Percentiles rank a stretch among this genome's conserved stretches.
Conservation (phyloP, 2,888 invertebrate genomes). For the Xanthorhoe designata region DNA sequence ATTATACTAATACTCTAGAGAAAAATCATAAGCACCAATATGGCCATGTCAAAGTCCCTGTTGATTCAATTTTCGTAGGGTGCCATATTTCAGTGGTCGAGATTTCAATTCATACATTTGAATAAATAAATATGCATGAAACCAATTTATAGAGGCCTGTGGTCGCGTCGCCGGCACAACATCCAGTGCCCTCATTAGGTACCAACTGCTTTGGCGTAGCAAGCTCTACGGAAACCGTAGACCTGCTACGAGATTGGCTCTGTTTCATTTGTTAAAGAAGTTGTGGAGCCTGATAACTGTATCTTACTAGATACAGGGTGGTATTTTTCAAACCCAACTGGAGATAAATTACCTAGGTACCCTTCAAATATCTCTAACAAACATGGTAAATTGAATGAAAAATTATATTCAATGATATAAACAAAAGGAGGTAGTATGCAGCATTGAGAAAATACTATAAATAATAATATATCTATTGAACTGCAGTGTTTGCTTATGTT, state of each 20-base stretch:
- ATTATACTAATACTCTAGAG: not conserved
- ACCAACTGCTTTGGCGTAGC: constrained; percentile 60
- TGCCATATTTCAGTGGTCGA: constrained; percentile 82
- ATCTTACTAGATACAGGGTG: too few species aligned
- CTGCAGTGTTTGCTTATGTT: too few species aligned
- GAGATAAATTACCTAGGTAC: too few species aligned
- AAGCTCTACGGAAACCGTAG: constrained; percentile 65
- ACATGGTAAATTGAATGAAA: too few species aligned
- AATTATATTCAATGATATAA: too few species aligned
- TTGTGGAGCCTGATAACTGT: not conserved
- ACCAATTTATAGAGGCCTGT: constrained; percentile 82
- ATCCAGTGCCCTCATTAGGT: constrained; percentile 80
- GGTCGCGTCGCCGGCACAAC: constrained; percentile 70
- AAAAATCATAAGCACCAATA: constrained; percentile 56
- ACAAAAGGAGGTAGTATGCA: too few species aligned
- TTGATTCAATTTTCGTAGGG: constrained; percentile 79
- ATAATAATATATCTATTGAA: too few species aligned
- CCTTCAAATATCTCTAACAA: too few species aligned
- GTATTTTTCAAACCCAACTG: too few species aligned
- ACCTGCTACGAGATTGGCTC: constrained; percentile 58
- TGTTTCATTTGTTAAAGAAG: constrained; percentile 46
- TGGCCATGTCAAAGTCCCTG: constrained; percentile 69
- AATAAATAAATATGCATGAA: constrained; percentile 86
- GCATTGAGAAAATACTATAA: too few species aligned
- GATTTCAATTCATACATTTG: constrained; percentile 85